Evolutionary conservation across 2,797 vertebrate species (phyloP).

Genomic region (Protonibea diacanthus): DNA sequence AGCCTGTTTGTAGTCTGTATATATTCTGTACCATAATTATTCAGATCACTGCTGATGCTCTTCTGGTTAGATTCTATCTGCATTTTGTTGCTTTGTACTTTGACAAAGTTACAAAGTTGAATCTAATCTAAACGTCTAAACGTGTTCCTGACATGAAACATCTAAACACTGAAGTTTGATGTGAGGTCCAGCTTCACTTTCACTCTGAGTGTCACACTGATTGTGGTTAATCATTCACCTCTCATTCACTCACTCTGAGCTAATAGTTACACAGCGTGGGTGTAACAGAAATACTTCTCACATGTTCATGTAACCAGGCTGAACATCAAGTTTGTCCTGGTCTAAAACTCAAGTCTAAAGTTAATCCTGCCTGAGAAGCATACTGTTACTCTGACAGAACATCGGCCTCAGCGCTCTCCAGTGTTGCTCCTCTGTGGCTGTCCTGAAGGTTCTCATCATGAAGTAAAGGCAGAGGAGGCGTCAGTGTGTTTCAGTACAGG

Average conservation of each 20-base stretch:
- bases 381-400: too few species aligned
- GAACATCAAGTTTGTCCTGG: background rate
- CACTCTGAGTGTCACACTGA: background rate
- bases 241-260: background rate
- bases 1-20: too few species aligned
- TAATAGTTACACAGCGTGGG: slow-evolving; percentile 28
- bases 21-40: too few species aligned
- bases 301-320: background rate
- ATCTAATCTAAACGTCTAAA: background rate
- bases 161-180: background rate
- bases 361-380: too few species aligned
- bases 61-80: too few species aligned
- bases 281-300: slow-evolving; percentile 8
- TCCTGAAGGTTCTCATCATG: background rate
- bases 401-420: too few species aligned
- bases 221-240: slow-evolving; percentile 39
- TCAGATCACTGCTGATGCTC: too few species aligned
- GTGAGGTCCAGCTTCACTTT: slow-evolving; percentile 25
- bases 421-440: background rate
- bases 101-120: too few species aligned
- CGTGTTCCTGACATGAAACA: background rate
- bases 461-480: background rate
- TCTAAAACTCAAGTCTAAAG: background rate
- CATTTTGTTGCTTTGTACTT: too few species aligned
- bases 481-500: background rate